Percentiles rank a stretch among this genome's conserved stretches.
phyloP scores from a whole-genome alignment of 2,113 vertebrate genomes.

The Notothenia rossii region DNA sequence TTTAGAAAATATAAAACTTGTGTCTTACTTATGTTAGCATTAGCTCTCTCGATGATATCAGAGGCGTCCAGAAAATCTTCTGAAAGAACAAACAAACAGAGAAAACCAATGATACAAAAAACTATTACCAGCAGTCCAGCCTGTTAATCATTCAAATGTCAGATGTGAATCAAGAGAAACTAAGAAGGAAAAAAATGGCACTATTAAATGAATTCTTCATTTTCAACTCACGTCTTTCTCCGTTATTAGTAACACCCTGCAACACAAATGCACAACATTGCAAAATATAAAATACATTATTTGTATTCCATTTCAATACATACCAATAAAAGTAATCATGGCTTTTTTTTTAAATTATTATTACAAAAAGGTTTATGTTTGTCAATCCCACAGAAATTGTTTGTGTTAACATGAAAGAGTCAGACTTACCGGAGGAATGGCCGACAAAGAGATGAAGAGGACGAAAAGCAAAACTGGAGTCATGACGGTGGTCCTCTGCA shows the following conservation, averaged over 20 bases:
- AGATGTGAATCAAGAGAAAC: background rate
- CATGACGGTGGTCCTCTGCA: slow-evolving; percentile 25
- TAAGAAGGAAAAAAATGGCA: background rate
- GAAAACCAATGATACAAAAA: background rate
- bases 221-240: slow-evolving; percentile 14
- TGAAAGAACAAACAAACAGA: slow-evolving; percentile 3
- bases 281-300: too few relatives aligned
- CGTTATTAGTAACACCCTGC: slow-evolving; percentile 8
- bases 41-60: slow-evolving; percentile 6
- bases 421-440: slow-evolving; percentile 4
- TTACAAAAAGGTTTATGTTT: too few relatives aligned
- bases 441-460: slow-evolving; percentile 23
- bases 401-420: background rate
- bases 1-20: too few relatives aligned
- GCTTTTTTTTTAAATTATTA: too few relatives aligned
- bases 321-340: too few relatives aligned
- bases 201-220: background rate
- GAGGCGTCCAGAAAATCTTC: background rate
- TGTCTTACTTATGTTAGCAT: slow-evolving; percentile 3
- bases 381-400: background rate
- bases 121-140: background rate
- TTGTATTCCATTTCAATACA: too few relatives aligned
- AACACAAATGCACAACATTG: background rate
- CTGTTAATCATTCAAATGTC: background rate
- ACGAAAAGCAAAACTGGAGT: slow-evolving; percentile 23